These are phyloP conservation scores for Ditylenchus weischeri DNA, from an alignment of 2,888 invertebrate genomes.

Conservation along the genomic window DNA sequence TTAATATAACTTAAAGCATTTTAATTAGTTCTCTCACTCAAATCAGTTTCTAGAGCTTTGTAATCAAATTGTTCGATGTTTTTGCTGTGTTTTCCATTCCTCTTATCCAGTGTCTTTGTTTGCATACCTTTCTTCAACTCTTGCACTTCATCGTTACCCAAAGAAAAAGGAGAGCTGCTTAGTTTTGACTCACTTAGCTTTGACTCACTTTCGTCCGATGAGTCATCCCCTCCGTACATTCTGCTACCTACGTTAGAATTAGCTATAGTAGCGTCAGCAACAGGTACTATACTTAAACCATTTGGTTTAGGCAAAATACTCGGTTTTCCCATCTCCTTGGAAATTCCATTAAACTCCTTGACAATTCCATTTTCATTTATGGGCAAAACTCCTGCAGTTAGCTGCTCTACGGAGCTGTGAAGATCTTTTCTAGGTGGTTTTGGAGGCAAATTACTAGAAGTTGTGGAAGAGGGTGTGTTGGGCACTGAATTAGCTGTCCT, in stretches of 20 bases:
- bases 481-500: too few species aligned
- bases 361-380: neutral
- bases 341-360: neutral
- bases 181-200: neutral
- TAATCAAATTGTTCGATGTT: conserved; percentile 4
- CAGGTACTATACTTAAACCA: neutral
- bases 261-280: too few species aligned
- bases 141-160: too few species aligned
- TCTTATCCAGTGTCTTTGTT: too few species aligned
- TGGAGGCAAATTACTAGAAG: too few species aligned
- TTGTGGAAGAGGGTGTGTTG: too few species aligned
- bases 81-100: neutral
- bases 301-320: neutral
- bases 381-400: neutral
- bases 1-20: too few species aligned
- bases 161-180: too few species aligned
- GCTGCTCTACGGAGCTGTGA: neutral
- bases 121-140: too few species aligned
- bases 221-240: conserved; percentile 4
- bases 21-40: conserved; percentile 4
- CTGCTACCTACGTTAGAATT: neutral
- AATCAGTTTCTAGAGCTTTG: neutral
- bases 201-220: neutral
- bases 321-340: neutral
- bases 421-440: neutral